Evolutionary conservation across 2,797 vertebrate genomes (phyloP), one percentile per base, ranked within the genome.

Genomic region (Micropoecilia bifurca): DNA sequence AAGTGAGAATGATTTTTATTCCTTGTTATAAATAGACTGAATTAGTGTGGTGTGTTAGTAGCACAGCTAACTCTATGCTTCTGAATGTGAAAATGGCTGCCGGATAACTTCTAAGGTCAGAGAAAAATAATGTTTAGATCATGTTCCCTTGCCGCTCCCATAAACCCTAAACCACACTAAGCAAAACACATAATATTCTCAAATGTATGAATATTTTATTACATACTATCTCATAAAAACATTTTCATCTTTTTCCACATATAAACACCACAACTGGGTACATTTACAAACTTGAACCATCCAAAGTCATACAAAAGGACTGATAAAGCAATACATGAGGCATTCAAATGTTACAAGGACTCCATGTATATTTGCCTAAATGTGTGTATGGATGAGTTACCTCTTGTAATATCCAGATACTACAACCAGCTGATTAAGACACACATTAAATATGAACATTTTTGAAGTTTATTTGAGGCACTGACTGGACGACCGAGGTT

Each of bases 201-300:
- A 89, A 87, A 90, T 80, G 87, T 94, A 90, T 92, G 84, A 93
- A 94, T 83, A 88, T 85, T 95, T 95, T 95, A 95, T 95, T 95
- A 93, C 90, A 94, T 90, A 93, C 93, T 86, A 89, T 87, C 81
- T 92, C 93, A 91, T 94, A 94, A 94, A 95, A 95, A 94, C 93
- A 91, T 90, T 73, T 91, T 79, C 69, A 93, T 83, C 85, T 71
- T 86, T 84, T 85, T 80, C 84, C 92, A 95, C 94, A 91, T 95
- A 95, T 90, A 94, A 95, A 95, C 95, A 95, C 95, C 43, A 90
- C 95, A 95, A 95, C 92, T 91, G 90, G 90, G 86, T 92, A 95
- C 95, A 93, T 94, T 94, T 95, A 95, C 91, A 95, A 95, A 94
- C 81, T 89, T 81, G 88, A 90, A 89, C 88, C 86, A 59, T 93